Evolutionary conservation across 1,140 invertebrate species (phyloP).

Genomic region (Nasonia vitripennis): DNA sequence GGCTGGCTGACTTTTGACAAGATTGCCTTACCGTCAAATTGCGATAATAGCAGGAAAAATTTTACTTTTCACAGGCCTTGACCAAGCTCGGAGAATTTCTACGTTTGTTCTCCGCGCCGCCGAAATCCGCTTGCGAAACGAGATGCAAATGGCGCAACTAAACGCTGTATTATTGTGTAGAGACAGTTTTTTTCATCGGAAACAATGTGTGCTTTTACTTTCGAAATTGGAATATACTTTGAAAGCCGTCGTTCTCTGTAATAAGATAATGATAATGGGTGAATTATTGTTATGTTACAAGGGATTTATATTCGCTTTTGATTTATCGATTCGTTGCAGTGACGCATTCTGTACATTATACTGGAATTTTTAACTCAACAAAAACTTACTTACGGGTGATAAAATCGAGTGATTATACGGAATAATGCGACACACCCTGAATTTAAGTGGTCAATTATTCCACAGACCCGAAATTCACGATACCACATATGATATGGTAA

Average conservation of each 20-base stretch:
- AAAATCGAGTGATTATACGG: too few species aligned
- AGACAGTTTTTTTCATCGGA: neutral
- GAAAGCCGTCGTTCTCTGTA: neutral
- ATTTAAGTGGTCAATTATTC: too few species aligned
- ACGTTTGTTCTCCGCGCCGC: too few species aligned
- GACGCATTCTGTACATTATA: too few species aligned
- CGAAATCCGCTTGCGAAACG: neutral
- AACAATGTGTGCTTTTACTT: conserved; percentile 13
- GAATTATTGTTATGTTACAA: neutral
- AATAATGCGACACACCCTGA: too few species aligned
- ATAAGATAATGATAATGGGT: neutral
- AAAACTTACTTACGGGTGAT: too few species aligned
- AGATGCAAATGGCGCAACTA: conserved; percentile 24
- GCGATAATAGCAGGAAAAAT: conserved; percentile 34
- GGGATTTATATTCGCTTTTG: too few species aligned
- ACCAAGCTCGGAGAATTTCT: conserved; percentile 7
- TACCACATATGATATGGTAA: too few species aligned
- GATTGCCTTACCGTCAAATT: conserved; percentile 12
- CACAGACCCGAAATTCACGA: too few species aligned
- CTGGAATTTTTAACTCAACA: too few species aligned
- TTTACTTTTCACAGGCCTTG: conserved; percentile 37
- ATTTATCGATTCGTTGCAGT: too few species aligned
- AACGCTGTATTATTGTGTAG: neutral
- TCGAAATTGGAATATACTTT: neutral
- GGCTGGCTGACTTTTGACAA: conserved; percentile 5